phyloP scores from a whole-genome alignment of 2,113 vertebrate species.

The Campylorhamphus procurvoides region DNA sequence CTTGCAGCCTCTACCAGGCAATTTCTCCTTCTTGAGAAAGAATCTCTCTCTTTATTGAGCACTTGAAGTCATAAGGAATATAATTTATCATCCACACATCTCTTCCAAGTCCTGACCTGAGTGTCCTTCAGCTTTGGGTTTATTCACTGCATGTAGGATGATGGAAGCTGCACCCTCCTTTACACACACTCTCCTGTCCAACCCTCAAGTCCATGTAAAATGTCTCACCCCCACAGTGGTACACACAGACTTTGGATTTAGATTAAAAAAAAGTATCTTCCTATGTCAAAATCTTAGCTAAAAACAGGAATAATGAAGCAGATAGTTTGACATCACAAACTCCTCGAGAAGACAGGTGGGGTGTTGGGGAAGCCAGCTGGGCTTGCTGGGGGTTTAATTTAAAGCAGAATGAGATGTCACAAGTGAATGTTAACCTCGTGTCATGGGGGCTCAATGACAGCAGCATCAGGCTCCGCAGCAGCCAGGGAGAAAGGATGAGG shows the following conservation, averaged over 20 bases:
- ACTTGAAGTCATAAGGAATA: background rate
- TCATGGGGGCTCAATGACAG: background rate
- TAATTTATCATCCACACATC: background rate
- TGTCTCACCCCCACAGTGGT: background rate
- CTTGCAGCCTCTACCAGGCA: background rate
- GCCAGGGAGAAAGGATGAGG: background rate
- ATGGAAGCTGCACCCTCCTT: background rate
- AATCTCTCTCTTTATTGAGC: background rate
- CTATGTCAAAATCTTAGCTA: background rate
- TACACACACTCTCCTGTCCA: background rate
- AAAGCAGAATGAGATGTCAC: background rate
- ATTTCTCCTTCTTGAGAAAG: background rate
- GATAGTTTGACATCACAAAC: background rate
- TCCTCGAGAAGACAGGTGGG: background rate
- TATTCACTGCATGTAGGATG: background rate
- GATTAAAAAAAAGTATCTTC: background rate
- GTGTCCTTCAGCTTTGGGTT: background rate
- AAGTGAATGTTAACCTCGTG: background rate
- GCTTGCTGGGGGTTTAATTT: background rate
- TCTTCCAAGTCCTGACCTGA: background rate
- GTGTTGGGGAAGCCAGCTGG: background rate
- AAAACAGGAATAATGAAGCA: background rate
- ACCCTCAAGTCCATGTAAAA: background rate
- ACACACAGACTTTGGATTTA: background rate
- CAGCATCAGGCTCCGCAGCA: accelerated